A percentile compares a stretch with the other conserved stretches of the same genome.
Evolutionary conservation across 92 coral and sea anemone species (phyloP).

Genomic region (Parazoanthus atlanticus): DNA sequence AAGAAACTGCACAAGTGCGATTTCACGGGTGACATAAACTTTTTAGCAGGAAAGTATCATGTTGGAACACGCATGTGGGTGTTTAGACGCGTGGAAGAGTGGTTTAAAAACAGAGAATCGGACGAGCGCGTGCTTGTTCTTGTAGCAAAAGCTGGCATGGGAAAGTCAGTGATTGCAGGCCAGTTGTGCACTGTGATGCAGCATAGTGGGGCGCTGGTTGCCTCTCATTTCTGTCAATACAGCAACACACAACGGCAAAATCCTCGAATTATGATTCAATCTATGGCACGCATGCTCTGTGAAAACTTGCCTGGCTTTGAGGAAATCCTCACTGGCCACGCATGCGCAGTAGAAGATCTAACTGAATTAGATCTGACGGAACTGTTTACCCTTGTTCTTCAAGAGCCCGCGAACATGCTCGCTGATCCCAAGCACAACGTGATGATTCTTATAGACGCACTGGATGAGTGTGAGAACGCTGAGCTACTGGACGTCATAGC

Average conservation of each 20-base stretch:
- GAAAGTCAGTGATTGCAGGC: slow-evolving; percentile 74
- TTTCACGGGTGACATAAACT: slow-evolving; percentile 58
- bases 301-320: slow-evolving; percentile 62
- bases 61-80: slow-evolving; percentile 70
- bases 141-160: slow-evolving; percentile 75
- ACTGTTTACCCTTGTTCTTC: slow-evolving; percentile 58
- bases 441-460: slow-evolving; percentile 62
- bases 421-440: slow-evolving; percentile 54
- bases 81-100: slow-evolving; percentile 47
- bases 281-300: slow-evolving; percentile 63
- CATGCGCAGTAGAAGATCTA: slow-evolving; percentile 37
- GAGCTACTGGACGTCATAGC: slow-evolving; percentile 54
- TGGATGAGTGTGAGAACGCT: slow-evolving; percentile 68
- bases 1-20: slow-evolving; percentile 55
- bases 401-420: slow-evolving; percentile 65
- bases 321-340: slow-evolving; percentile 50
- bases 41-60: slow-evolving; percentile 39
- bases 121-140: slow-evolving; percentile 60
- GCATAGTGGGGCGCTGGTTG: slow-evolving; percentile 36
- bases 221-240: slow-evolving; percentile 63
- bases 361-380: slow-evolving; percentile 49
- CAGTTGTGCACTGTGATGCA: slow-evolving; percentile 52
- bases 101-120: slow-evolving; percentile 56
- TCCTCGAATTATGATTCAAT: slow-evolving; percentile 67
- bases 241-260: slow-evolving; percentile 56